Evolutionary conservation across 2,797 vertebrate genomes (phyloP), one percentile per base, ranked within the genome.

Genomic region (Linurgus olivaceus): DNA sequence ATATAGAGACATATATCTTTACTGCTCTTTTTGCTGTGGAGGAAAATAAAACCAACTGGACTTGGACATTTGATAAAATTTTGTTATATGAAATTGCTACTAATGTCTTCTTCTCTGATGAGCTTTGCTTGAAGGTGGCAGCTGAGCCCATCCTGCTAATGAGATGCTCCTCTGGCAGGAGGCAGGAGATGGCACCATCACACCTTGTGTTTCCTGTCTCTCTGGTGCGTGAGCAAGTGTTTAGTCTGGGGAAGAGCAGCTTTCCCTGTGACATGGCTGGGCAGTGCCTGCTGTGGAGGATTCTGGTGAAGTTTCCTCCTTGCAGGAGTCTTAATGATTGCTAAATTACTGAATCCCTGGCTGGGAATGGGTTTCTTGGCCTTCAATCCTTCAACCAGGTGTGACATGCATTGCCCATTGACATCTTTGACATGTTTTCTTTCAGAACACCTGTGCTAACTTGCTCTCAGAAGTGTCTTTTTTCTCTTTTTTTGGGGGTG

Each of bases 101-200:
- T 48, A 51, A n/a, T 18, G n/a, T 29, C 23, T 80, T 85, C 91
- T 9, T 74, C 35, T 50, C 52, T 38, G 54, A 12, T 2, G 31
- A 50, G 29, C 50, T 89, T 45, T 62, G 20, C 44, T 66, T 26
- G 37, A 58, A 35, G 74, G 55, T 11, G 44, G 45, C 65, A 71
- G 65, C 68, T 47, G 70, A 80, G 76, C 57, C n/a, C 5, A 0
- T 7, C 20, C 66, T 67, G 50, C 16, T 16, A 5, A 48, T 3
- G 85, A 50, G 45, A 25, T 4, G 6, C 29, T 89, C 20, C 72
- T 51, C 48, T 55, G 29, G 47, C 66, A 57, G 85, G 44, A 51
- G 90, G 76, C 90, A 66, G 86, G 81, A 91, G 93, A 20, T 86
- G 94, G 94, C 75, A 87, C 84, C 89, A 35, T 40, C 9, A 75